phyloP scores from a whole-genome alignment of 2,888 invertebrate genomes.

The Sesia apiformis region DNA sequence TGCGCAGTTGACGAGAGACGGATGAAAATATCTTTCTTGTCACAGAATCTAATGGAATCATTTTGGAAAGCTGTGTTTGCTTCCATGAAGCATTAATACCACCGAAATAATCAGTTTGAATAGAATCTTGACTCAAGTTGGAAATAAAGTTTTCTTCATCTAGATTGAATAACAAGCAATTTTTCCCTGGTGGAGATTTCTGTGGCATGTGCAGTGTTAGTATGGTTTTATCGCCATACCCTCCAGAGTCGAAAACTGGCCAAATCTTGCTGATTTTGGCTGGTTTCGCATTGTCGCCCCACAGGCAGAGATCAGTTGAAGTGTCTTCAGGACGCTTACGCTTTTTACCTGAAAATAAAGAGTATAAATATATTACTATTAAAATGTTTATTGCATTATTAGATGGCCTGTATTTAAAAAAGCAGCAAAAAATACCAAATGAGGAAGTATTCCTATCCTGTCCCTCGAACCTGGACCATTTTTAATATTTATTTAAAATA shows the following conservation, averaged over 20 bases:
- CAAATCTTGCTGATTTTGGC: constrained; percentile 60
- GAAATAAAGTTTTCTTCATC: constrained; percentile 14
- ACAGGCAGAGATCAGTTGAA: constrained; percentile 40
- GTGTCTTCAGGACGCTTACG: constrained; percentile 46
- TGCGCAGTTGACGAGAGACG: constrained; percentile 51
- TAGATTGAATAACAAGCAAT: constrained; percentile 39
- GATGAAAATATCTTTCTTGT: constrained; percentile 56
- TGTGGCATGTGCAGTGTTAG: constrained; percentile 38
- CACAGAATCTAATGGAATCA: constrained; percentile 42
- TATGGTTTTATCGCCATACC: constrained; percentile 41
- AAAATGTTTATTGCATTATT: too few relatives aligned
- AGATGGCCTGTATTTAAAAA: too few relatives aligned
- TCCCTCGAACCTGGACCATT: too few relatives aligned
- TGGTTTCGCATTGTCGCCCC: constrained; percentile 43
- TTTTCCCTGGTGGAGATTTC: constrained; percentile 28
- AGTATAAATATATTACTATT: too few relatives aligned
- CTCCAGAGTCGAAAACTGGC: constrained; percentile 70
- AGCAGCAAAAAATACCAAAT: too few relatives aligned
- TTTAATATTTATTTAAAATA: too few relatives aligned
- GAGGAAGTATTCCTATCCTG: too few relatives aligned
- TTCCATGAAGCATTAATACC: constrained; percentile 49
- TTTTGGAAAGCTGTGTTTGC: constrained; percentile 41
- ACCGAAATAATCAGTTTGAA: constrained; percentile 39
- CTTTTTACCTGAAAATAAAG: constrained; percentile 48
- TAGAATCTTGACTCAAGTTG: constrained; percentile 23